Conservation (phyloP, 2,888 invertebrate genomes). For the Leptinotarsa haldemani region DNA sequence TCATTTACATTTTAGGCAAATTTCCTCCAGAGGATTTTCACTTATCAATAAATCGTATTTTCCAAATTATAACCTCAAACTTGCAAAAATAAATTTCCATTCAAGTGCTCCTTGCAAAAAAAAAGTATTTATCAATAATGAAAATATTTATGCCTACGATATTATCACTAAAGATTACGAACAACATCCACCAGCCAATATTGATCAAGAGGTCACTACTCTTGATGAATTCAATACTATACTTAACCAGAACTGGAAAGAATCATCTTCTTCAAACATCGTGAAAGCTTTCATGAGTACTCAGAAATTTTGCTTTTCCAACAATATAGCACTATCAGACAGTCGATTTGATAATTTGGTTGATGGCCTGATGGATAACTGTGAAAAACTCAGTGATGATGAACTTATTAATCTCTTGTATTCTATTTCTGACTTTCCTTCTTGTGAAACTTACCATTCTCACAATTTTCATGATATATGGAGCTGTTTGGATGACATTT, state of each 20-base stretch:
- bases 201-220: slow-evolving; percentile 11
- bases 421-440: slow-evolving; percentile 69
- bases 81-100: slow-evolving; percentile 15
- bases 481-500: slow-evolving; percentile 76
- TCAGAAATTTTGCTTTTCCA: slow-evolving; percentile 53
- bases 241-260: slow-evolving; percentile 54
- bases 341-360: slow-evolving; percentile 61
- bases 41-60: slow-evolving; percentile 5
- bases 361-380: slow-evolving; percentile 66
- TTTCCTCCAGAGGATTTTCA: slow-evolving; percentile 6
- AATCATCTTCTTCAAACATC: slow-evolving; percentile 54
- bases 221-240: slow-evolving; percentile 39
- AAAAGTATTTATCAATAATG: slow-evolving; percentile 29
- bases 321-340: slow-evolving; percentile 59
- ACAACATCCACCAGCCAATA: not conserved
- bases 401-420: slow-evolving; percentile 70
- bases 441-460: slow-evolving; percentile 67
- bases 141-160: slow-evolving; percentile 43
- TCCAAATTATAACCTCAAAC: slow-evolving; percentile 28
- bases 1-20: not conserved
- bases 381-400: slow-evolving; percentile 69
- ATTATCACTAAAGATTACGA: slow-evolving; percentile 31
- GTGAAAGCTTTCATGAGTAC: slow-evolving; percentile 56
- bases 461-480: slow-evolving; percentile 75
- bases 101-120: slow-evolving; percentile 1